Base-by-base conservation (phyloP, 2,888 invertebrate species). In the Trissolcus brochymenae region DNA sequence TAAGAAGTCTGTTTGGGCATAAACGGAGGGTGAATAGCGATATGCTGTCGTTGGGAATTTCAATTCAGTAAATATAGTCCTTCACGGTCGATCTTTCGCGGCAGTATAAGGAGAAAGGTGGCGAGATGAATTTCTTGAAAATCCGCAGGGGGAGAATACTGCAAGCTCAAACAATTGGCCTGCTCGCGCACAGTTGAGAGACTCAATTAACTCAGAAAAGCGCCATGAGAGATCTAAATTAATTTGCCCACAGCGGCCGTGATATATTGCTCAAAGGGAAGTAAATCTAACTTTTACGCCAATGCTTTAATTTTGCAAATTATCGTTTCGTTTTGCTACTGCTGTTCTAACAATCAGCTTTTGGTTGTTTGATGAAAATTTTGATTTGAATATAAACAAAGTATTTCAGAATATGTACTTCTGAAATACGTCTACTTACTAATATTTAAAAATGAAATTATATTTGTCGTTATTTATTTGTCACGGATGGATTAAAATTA, bases 141-240 rank as follows among this genome's bases (percentile, higher is more conserved):
- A 54, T 62, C 49, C 70, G 50, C 43, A 49, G 13, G 64, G 62
- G 64, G 35, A 64, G 64, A 53, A 72, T 64, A 59, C 55, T 62
- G 75, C 41, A 60, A 70, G 65, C 70, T 60, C 75, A 81, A 81
- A 84, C 82, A 83, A 84, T 84, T 82, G 83, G 80, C 81, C 79
- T 64, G 14, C 60, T 59, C 61, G 65, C 79, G 80, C 81, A 78
- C 81, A 82, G 82, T 78, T 81, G 81, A 82, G 84, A 84, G 84
- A 84, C 84, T 84, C 84, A 84, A 84, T 84, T 84, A 84, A 81
- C 82, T 84, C 82, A 82, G 81, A 84, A 82, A 81, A 79, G 81
- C 79, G 81, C 81, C 79, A 80, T 79, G 80, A 65, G 65, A 70
- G 65, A 72, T 66, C 60, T 65, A 68, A 75, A 78, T 78, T 78